Evolutionary conservation across 1,140 invertebrate species (phyloP).

Genomic region (Bombus sibiricus): DNA sequence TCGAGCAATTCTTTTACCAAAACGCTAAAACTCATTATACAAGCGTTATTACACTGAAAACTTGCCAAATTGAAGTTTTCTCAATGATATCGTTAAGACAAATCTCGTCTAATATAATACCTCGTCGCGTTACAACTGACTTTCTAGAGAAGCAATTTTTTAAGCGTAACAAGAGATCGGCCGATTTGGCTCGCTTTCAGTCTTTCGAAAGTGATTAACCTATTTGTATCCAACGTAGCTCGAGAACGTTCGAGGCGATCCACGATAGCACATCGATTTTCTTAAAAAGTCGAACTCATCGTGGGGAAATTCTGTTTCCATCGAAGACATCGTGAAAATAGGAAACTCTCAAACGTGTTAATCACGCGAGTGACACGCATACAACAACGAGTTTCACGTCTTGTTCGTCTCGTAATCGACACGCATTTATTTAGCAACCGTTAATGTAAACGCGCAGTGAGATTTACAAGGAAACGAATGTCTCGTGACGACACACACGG

Average conservation of each 20-base stretch:
- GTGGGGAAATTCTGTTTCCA: neutral
- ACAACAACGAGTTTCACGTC: neutral
- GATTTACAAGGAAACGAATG: neutral
- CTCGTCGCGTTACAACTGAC: neutral
- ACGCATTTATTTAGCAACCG: conserved; percentile 23
- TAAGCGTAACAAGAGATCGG: neutral
- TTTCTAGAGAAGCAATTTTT: neutral
- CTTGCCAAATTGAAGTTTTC: conserved; percentile 6
- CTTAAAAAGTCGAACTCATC: neutral
- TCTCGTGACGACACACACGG: neutral
- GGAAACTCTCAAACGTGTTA: neutral
- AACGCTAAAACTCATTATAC: neutral
- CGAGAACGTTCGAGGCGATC: neutral
- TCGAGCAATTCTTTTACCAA: neutral
- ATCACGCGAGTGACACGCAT: neutral
- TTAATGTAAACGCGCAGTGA: neutral
- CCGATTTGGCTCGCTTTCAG: conserved; percentile 4
- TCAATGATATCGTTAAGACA: neutral
- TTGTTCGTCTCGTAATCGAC: neutral
- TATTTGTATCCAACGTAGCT: conserved; percentile 4
- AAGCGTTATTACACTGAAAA: neutral
- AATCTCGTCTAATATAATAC: neutral
- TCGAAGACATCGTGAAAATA: neutral
- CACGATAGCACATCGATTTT: neutral
- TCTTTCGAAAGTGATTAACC: conserved; percentile 15